A percentile compares a stretch with the other conserved stretches of the same genome.
Evolutionary conservation across 2,113 vertebrate genomes (phyloP).

Genomic region (Psilopogon haemacephalus): DNA sequence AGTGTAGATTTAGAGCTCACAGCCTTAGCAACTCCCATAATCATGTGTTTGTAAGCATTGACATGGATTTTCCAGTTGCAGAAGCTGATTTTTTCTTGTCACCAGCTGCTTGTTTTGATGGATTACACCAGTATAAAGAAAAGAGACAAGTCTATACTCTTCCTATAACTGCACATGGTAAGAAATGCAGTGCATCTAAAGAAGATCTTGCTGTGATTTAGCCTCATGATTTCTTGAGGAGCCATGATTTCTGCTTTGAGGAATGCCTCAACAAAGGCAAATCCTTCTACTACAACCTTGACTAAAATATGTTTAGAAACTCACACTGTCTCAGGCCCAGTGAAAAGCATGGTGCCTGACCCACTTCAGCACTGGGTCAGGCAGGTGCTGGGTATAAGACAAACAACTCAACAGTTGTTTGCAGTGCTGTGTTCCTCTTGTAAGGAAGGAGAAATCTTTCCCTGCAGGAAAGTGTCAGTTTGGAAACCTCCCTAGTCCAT

Average conservation of each 20-base stretch:
- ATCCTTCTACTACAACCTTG: neutral
- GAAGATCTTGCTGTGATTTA: neutral
- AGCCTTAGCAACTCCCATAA: neutral
- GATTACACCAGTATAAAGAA: neutral
- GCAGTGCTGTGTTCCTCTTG: neutral
- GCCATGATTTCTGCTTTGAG: neutral
- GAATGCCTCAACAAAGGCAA: neutral
- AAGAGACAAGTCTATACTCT: neutral
- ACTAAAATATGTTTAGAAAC: neutral
- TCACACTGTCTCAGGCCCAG: neutral
- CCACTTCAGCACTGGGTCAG: neutral
- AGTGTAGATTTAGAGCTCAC: neutral
- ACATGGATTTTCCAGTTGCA: neutral
- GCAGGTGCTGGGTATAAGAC: neutral
- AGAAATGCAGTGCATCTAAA: fast-evolving
- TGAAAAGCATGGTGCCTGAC: neutral
- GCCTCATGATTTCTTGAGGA: neutral
- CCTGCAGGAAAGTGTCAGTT: neutral
- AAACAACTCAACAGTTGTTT: neutral
- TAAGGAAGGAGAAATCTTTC: neutral
- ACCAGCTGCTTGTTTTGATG: constrained; percentile 13
- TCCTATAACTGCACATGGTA: neutral
- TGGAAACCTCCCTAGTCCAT: neutral
- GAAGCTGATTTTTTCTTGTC: neutral
- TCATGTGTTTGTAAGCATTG: neutral